These are phyloP conservation scores for Fragum fragum DNA, from an alignment of 2,888 invertebrate species.

Conservation along the genomic window DNA sequence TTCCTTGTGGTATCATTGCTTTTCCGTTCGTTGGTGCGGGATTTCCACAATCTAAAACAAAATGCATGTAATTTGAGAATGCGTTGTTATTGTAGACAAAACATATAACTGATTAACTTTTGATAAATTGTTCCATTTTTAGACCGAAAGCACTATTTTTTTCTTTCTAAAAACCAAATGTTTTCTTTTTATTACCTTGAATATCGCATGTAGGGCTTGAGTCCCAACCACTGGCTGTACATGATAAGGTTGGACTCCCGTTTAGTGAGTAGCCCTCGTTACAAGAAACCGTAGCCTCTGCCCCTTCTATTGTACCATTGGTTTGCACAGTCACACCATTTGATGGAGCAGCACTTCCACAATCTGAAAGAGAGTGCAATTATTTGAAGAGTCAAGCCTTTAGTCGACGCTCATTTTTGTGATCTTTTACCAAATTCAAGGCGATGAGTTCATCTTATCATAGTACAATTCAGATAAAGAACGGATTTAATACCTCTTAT, in stretches of 20 bases:
- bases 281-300: conserved; percentile 31
- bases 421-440: no score
- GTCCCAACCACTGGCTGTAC: conserved; percentile 5
- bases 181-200: conserved; percentile 1
- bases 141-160: no score
- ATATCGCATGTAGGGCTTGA: conserved; percentile 8
- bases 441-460: no score
- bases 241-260: background rate
- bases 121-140: no score
- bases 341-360: conserved; percentile 21
- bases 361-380: conserved; percentile 17
- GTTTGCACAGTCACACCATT: background rate
- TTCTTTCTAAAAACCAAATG: background rate
- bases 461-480: no score
- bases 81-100: no score
- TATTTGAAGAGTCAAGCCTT: background rate
- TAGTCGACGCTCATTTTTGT: background rate
- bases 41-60: conserved; percentile 15
- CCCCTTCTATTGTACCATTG: conserved; percentile 19
- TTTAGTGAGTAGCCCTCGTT: conserved; percentile 6
- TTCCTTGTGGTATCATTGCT: conserved; percentile 15
- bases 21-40: conserved; percentile 21
- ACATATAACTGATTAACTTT: background rate
- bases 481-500: background rate
- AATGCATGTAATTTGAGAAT: no score